Evolutionary conservation across 2,797 vertebrate species (phyloP), one percentile per base, ranked within the genome.

Genomic region (Jordanella pulchra): DNA sequence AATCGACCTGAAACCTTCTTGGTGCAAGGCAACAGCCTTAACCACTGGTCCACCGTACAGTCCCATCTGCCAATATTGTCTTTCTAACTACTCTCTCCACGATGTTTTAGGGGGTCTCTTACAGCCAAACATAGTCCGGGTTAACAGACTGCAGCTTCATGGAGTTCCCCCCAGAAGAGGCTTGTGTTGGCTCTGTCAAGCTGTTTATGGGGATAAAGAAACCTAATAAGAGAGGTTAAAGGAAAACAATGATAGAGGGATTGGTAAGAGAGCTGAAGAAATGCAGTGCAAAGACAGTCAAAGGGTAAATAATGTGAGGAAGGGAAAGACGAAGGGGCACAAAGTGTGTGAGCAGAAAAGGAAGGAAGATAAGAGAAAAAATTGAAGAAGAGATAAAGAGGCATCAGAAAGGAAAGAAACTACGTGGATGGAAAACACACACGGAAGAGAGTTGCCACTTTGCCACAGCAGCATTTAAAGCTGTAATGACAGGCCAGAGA

Each of bases 401-500:
- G 32, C 67, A 25, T 69, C 32, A 32, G 28, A 42, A 13, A 71
- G 56, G 30, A 63, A 42, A 35, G 64, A 65, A 72, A 69, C 65
- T 35, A 56, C 9, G 51, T 63, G 69, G 48, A 32, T 39, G 55
- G 68, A 58, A 77, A 69, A 77, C 61, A 72, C 54, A 78, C 73
- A 72, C 70, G 83, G 68, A 72, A 71, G n/a, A 69, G 11, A 79
- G 72, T 83, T 81, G 69, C 82, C 86, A 88, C 87, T 89, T 85
- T 89, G 81, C 86, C 77, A 73, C 85, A 83, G 91, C 91, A 87
- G 91, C 89, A 86, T 92, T 92, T 92, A 89, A 91, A 91, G 87
- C 90, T 78, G 94, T 94, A 94, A 96, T 95, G 95, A 95, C 23
- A 90, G 95, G 95, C 95, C 95, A 95, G 94, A 94, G 95, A 94